Evolutionary conservation across 2,797 vertebrate species (phyloP), one percentile per base, ranked within the genome.

Genomic region (Gastrophryne carolinensis): DNA sequence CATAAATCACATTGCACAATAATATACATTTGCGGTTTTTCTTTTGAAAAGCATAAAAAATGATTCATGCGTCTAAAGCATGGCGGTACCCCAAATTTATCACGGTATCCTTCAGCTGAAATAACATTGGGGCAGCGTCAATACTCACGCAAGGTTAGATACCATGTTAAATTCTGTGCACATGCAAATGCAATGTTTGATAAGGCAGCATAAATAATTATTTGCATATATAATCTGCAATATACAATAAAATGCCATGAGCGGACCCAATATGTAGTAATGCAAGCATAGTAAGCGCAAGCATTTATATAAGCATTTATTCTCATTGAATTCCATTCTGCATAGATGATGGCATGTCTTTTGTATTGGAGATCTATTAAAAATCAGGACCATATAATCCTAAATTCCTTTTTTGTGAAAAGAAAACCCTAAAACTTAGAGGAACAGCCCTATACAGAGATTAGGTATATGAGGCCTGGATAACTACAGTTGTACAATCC

Each of bases 271-370:
- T 83, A 60, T 86, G 86, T 84, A 88, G 88, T 86, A 92, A 91
- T 88, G 89, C 89, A 89, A 88, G 90, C 87, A 89, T 88, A 88
- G 86, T 87, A 85, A 84, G 87, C 80, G 87, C 86, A 89, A 91
- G 89, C 91, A 91, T 87, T 87, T 89, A 87, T 85, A 86, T 86
- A 89, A 91, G 89, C 91, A 91, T 87, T 87, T 89, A 87, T 85
- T 83, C 79, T 86, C 89, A 92, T 91, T 92, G 90, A 93, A 91
- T 84, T 85, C 88, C 90, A 92, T 93, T 89, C 87, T 93, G 91
- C 88, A 89, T 92, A 90, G 90, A 76, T 83, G 87, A 87, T 88
- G 84, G 85, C 79, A 60, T 79, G 82, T 52, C 47, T 35, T 15
- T 71, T 11, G 27, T 9, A 69, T 66, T 54, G 32, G 23, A 26